A percentile compares a stretch with the other conserved stretches of the same genome.
phyloP scores from a whole-genome alignment of 2,888 invertebrate genomes.

The Junonia oenone region DNA sequence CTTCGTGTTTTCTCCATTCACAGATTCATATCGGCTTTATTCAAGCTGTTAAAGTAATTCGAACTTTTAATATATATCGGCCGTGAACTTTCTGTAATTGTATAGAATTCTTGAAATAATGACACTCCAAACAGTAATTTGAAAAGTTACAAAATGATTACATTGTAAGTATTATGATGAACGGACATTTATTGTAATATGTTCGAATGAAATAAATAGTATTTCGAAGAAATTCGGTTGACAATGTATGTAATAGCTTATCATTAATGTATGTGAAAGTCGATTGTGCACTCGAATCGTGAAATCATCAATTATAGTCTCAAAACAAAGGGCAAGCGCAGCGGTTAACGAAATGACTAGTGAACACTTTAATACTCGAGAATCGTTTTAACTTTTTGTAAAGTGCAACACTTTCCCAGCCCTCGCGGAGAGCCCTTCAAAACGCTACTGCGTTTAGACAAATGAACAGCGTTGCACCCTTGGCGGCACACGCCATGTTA shows the following conservation, averaged over 20 bases:
- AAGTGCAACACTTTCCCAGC: slow-evolving; percentile 79
- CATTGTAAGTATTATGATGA: slow-evolving; percentile 34
- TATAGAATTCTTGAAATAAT: slow-evolving; percentile 40
- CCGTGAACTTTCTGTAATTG: slow-evolving; percentile 43
- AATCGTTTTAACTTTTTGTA: slow-evolving; percentile 72
- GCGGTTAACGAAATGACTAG: slow-evolving; percentile 47
- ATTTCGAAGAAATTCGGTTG: slow-evolving; percentile 11
- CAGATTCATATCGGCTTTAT: slow-evolving; percentile 61
- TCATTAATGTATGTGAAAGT: slow-evolving; percentile 16
- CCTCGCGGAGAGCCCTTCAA: slow-evolving; percentile 57
- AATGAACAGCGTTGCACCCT: slow-evolving; percentile 75
- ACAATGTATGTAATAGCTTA: slow-evolving; percentile 23
- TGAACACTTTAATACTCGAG: slow-evolving; percentile 45
- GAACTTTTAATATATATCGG: slow-evolving; percentile 66
- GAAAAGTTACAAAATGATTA: slow-evolving; percentile 55
- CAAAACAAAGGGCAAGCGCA: slow-evolving; percentile 47
- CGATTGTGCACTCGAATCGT: slow-evolving; percentile 34
- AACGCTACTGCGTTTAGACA: slow-evolving; percentile 73
- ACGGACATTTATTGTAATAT: slow-evolving; percentile 24
- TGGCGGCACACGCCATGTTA: slow-evolving; percentile 53
- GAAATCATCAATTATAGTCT: slow-evolving; percentile 36
- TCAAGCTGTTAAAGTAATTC: slow-evolving; percentile 64
- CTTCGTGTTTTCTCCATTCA: slow-evolving; percentile 53
- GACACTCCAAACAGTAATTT: slow-evolving; percentile 47
- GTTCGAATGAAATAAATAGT: slow-evolving; percentile 14